phyloP scores from a whole-genome alignment of 2,888 invertebrate species.

The Melitaea athalia region DNA sequence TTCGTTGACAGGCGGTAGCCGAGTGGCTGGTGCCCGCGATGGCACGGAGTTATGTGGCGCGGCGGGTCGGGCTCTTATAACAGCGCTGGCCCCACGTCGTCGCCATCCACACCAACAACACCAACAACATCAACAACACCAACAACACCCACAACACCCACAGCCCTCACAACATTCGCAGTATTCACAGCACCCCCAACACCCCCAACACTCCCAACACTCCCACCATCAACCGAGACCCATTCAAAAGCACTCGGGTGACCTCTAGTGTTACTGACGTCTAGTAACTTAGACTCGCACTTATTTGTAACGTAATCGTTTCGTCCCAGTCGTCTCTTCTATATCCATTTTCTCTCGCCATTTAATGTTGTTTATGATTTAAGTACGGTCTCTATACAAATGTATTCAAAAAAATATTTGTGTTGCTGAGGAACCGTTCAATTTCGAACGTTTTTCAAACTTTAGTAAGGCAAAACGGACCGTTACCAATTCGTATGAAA shows the following conservation, averaged over 20 bases:
- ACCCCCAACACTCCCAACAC: constrained; percentile 28
- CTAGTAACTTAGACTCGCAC: neutral
- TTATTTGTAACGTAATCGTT: neutral
- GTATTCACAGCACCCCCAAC: constrained; percentile 29
- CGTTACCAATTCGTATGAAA: no score
- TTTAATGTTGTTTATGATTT: no score
- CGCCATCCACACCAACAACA: constrained; percentile 40
- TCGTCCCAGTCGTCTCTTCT: neutral
- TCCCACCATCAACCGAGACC: constrained; percentile 39
- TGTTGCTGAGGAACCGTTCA: no score
- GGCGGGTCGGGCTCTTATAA: constrained; percentile 59
- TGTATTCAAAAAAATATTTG: no score
- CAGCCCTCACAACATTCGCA: constrained; percentile 43
- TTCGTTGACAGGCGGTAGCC: constrained; percentile 80
- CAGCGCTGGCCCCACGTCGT: constrained; percentile 46
- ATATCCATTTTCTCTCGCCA: no score
- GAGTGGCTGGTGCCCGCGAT: constrained; percentile 81
- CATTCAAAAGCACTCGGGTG: constrained; percentile 48
- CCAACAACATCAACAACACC: constrained; percentile 30
- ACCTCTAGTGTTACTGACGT: constrained; percentile 31
- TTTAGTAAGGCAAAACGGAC: no score
- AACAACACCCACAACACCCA: constrained; percentile 20
- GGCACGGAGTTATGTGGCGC: constrained; percentile 77
- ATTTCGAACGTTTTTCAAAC: no score
- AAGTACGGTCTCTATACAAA: no score